Conservation (phyloP, 2,113 vertebrate species). For the Patagioenas fasciata region DNA sequence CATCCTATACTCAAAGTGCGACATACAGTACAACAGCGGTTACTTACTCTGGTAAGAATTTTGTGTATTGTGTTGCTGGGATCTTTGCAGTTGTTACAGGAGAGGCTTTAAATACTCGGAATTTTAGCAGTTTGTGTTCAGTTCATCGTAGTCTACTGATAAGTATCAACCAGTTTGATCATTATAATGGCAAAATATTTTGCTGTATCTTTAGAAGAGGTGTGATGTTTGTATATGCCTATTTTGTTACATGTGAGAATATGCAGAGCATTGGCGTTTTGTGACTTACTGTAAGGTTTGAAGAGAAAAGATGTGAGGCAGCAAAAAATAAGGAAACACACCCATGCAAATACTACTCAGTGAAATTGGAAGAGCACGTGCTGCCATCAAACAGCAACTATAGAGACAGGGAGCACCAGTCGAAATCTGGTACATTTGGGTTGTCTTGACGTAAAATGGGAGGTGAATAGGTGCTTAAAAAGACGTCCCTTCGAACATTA, state of each 20-base stretch:
- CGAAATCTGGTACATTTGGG: background rate
- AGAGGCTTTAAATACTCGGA: background rate
- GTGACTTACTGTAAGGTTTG: background rate
- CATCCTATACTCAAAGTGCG: slow-evolving; percentile 95
- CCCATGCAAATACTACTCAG: background rate
- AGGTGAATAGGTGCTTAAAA: background rate
- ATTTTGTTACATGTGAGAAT: background rate
- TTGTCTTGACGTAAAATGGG: background rate
- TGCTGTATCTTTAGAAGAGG: background rate
- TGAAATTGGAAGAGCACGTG: background rate
- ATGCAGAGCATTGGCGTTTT: background rate
- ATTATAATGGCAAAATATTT: background rate
- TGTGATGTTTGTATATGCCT: background rate
- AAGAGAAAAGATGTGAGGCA: background rate
- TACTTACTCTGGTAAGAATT: slow-evolving; percentile 90
- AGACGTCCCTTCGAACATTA: background rate
- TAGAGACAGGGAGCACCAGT: background rate
- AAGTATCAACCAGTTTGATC: background rate
- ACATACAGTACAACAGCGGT: slow-evolving; percentile 97
- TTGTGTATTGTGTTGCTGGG: background rate
- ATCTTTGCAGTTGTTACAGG: background rate
- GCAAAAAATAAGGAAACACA: background rate
- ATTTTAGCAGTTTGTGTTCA: background rate
- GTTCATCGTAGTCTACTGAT: background rate
- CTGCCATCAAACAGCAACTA: background rate